These are phyloP conservation scores for Drosophila tanythrix DNA, from an alignment of 2,888 invertebrate species.

Conservation along the genomic window DNA sequence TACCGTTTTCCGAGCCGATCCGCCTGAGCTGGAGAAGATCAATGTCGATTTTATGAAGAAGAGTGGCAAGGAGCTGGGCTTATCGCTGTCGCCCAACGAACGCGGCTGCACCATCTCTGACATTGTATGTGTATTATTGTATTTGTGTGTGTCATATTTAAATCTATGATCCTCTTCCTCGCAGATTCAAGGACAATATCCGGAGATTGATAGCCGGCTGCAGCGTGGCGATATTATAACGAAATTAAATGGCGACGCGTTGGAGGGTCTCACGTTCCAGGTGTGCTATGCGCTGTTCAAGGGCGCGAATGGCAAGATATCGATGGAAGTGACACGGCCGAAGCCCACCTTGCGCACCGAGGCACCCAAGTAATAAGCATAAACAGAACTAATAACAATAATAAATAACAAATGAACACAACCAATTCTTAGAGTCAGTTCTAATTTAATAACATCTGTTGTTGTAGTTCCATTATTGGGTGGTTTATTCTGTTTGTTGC, in stretches of 20 bases:
- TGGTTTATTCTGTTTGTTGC: slow-evolving; percentile 52
- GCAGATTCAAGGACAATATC: slow-evolving; percentile 94
- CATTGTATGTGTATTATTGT: slow-evolving; percentile 89
- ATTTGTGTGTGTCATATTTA: background rate
- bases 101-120: slow-evolving; percentile 96
- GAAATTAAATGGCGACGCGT: slow-evolving; percentile 94
- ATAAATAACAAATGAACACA: slow-evolving; percentile 40
- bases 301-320: slow-evolving; percentile 92
- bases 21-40: slow-evolving; percentile 90
- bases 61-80: slow-evolving; percentile 93
- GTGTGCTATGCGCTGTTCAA: slow-evolving; percentile 96
- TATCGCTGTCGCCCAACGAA: slow-evolving; percentile 93
- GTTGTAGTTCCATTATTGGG: slow-evolving; percentile 69
- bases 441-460: slow-evolving; percentile 68
- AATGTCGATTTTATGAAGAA: slow-evolving; percentile 95
- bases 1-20: slow-evolving; percentile 92
- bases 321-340: slow-evolving; percentile 93
- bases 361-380: slow-evolving; percentile 67
- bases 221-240: slow-evolving; percentile 96
- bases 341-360: slow-evolving; percentile 86
- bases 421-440: slow-evolving; percentile 54
- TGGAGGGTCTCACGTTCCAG: slow-evolving; percentile 91
- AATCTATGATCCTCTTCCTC: slow-evolving; percentile 2
- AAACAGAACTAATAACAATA: slow-evolving; percentile 27
- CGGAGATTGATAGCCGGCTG: slow-evolving; percentile 94